These are phyloP conservation scores for Drosophila ercepeae DNA, from an alignment of 1,140 invertebrate genomes.

Conservation along the genomic window DNA sequence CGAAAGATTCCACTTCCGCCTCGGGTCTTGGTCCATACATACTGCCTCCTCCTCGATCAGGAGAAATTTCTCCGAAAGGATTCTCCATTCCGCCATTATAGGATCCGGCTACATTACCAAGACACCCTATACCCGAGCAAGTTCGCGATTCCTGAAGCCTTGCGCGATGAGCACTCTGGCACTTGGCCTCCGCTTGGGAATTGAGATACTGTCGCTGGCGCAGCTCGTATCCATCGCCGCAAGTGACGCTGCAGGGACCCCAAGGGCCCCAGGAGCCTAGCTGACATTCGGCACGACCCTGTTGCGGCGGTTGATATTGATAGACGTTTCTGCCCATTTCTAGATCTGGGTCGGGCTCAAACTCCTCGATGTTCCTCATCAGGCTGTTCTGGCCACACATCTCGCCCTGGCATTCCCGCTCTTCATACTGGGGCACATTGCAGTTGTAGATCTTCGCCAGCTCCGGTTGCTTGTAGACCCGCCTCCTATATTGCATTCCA, in stretches of 20 bases:
- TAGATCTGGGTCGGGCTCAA: slow-evolving; percentile 23
- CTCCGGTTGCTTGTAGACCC: slow-evolving; percentile 85
- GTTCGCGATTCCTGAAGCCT: slow-evolving; percentile 42
- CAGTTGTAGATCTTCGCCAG: slow-evolving; percentile 84
- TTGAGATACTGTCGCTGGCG: slow-evolving; percentile 60
- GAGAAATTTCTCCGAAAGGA: slow-evolving; percentile 20
- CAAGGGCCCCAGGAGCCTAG: slow-evolving; percentile 90
- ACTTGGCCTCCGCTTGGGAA: slow-evolving; percentile 46
- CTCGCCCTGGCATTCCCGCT: slow-evolving; percentile 62
- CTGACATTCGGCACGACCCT: slow-evolving; percentile 85
- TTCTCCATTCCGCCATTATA: slow-evolving; percentile 14
- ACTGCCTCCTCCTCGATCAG: neutral
- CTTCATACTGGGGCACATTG: slow-evolving; percentile 62
- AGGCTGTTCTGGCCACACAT: slow-evolving; percentile 41
- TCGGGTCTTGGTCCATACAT: slow-evolving; percentile 16
- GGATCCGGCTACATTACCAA: slow-evolving; percentile 43
- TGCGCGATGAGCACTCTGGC: slow-evolving; percentile 54
- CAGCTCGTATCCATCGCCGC: slow-evolving; percentile 81
- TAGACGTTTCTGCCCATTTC: slow-evolving; percentile 12
- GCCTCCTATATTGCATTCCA: slow-evolving; percentile 87
- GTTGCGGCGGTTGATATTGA: neutral
- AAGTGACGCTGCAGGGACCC: slow-evolving; percentile 90
- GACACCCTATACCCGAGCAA: slow-evolving; percentile 45
- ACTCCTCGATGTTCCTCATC: slow-evolving; percentile 18
- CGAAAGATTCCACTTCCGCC: slow-evolving; percentile 17